These are phyloP conservation scores for Theretra japonica DNA, from an alignment of 2,888 invertebrate species.

Conservation along the genomic window DNA sequence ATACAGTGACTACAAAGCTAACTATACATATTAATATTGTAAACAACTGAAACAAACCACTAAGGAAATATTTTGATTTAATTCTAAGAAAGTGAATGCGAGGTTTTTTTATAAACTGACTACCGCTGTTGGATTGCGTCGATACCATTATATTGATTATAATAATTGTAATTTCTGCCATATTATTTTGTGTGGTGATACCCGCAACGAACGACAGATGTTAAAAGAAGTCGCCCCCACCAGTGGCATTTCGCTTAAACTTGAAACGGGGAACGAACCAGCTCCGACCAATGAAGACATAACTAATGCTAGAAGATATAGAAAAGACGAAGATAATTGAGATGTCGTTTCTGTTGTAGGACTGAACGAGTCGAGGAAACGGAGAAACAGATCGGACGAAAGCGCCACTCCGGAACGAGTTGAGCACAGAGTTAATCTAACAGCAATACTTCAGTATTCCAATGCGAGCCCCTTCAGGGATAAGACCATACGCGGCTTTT, in stretches of 20 bases:
- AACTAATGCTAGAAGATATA: conserved; percentile 32
- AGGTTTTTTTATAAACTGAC: neutral
- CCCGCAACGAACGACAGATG: neutral
- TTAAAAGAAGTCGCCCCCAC: neutral
- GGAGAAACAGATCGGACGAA: conserved; percentile 71
- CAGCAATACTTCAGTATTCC: conserved; percentile 77
- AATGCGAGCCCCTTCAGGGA: conserved; percentile 80
- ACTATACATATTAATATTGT: no score
- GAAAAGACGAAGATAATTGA: conserved; percentile 72
- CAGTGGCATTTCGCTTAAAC: conserved; percentile 3
- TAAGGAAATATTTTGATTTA: neutral
- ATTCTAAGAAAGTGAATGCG: neutral
- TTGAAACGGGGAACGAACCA: neutral
- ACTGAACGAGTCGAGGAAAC: conserved; percentile 73
- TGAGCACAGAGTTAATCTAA: conserved; percentile 79
- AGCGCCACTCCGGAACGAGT: conserved; percentile 80
- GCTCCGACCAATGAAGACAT: conserved; percentile 16
- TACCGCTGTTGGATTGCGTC: no score
- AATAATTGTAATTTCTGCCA: no score
- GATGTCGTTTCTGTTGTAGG: conserved; percentile 83
- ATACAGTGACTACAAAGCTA: no score
- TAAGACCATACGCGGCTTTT: conserved; percentile 76
- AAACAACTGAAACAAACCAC: neutral
- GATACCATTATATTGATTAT: no score
- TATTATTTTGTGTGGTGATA: neutral